Conservation (phyloP, 2,888 invertebrate species). For the Seira sanloemensis region DNA sequence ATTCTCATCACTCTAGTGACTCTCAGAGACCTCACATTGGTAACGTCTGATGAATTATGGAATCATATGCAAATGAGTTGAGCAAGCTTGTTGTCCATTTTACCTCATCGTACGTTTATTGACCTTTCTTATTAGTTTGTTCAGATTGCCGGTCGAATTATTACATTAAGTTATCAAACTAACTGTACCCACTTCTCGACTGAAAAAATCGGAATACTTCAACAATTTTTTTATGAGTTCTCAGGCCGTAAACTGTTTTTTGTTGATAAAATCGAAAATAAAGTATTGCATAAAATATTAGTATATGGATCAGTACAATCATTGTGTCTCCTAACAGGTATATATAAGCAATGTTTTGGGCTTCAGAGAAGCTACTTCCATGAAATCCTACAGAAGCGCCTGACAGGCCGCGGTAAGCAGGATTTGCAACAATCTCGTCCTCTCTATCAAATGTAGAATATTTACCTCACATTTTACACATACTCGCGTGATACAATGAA, state of each 20-base stretch:
- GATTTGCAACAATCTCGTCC: slow-evolving; percentile 54
- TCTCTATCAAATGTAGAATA: background rate
- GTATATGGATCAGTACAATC: slow-evolving; percentile 4
- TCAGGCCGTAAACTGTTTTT: slow-evolving; percentile 53
- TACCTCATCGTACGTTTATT: background rate
- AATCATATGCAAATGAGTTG: too few species aligned
- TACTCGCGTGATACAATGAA: background rate
- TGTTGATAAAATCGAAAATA: slow-evolving; percentile 35
- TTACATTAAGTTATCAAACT: slow-evolving; percentile 47
- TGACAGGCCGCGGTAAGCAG: slow-evolving; percentile 43
- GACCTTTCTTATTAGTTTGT: slow-evolving; percentile 24
- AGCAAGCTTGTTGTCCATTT: too few species aligned
- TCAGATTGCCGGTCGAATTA: slow-evolving; percentile 5
- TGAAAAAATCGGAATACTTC: slow-evolving; percentile 48
- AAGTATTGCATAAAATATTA: slow-evolving; percentile 30
- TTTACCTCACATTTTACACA: too few species aligned
- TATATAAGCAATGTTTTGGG: slow-evolving; percentile 19
- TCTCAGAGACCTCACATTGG: too few species aligned
- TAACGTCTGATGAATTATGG: too few species aligned
- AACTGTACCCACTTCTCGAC: slow-evolving; percentile 42
- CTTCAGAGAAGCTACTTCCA: slow-evolving; percentile 58
- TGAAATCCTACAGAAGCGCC: slow-evolving; percentile 55
- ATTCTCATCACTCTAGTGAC: too few species aligned
- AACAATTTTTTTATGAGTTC: slow-evolving; percentile 35
- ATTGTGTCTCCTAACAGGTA: background rate